phyloP scores from a whole-genome alignment of 2,888 invertebrate genomes.

The Andrena praecox region DNA sequence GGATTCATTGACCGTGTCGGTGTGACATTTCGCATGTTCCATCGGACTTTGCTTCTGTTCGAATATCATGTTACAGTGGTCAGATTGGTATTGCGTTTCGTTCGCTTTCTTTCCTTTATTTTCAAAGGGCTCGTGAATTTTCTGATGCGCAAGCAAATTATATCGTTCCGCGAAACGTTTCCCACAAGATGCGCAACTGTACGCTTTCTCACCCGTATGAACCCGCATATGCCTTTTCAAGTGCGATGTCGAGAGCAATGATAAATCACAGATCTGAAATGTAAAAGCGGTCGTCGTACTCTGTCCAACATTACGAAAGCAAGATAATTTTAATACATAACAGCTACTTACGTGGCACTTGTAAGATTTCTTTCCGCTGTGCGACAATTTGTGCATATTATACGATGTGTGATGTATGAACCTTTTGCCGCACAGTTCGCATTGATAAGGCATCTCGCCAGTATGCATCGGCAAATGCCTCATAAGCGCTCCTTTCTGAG shows the following conservation, averaged over 20 bases:
- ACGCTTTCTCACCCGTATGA: slow-evolving; percentile 84
- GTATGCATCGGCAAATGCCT: slow-evolving; percentile 88
- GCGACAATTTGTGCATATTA: slow-evolving; percentile 89
- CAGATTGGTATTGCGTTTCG: slow-evolving; percentile 68
- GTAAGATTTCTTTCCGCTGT: slow-evolving; percentile 83
- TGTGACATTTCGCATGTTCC: slow-evolving; percentile 67
- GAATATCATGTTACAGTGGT: slow-evolving; percentile 66
- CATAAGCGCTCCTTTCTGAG: slow-evolving; percentile 88
- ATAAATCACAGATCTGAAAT: slow-evolving; percentile 86
- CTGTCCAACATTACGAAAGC: neutral
- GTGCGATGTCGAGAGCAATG: slow-evolving; percentile 89
- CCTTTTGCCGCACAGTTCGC: slow-evolving; percentile 88
- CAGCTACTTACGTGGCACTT: slow-evolving; percentile 75
- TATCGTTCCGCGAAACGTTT: slow-evolving; percentile 82
- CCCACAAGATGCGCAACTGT: slow-evolving; percentile 57
- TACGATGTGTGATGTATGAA: slow-evolving; percentile 90
- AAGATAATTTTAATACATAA: neutral
- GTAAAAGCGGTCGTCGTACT: neutral
- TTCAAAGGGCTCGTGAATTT: slow-evolving; percentile 77
- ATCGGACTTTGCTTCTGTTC: slow-evolving; percentile 67
- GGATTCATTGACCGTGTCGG: slow-evolving; percentile 19
- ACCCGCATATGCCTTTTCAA: slow-evolving; percentile 85
- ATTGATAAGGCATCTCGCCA: slow-evolving; percentile 88
- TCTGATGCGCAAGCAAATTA: slow-evolving; percentile 82
- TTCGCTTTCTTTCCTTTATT: slow-evolving; percentile 64